Percentiles rank a stretch among this genome's conserved stretches.
These are phyloP conservation scores for Azemiops feae DNA, from an alignment of 2,113 vertebrate species.

Conservation along the genomic window DNA sequence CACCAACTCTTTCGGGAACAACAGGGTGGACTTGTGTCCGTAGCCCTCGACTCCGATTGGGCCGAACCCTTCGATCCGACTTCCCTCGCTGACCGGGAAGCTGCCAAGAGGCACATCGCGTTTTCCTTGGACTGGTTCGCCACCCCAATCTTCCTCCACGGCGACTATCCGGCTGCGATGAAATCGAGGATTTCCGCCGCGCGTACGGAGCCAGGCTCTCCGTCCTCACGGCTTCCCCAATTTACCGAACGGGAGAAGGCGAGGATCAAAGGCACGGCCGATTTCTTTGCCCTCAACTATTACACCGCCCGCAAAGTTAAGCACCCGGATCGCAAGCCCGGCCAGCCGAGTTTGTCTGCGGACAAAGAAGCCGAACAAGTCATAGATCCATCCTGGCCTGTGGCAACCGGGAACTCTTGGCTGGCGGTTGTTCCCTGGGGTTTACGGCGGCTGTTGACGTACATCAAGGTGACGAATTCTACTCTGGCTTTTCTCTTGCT, in stretches of 20 bases:
- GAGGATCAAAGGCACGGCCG: slow-evolving; percentile 71
- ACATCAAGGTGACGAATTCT: slow-evolving; percentile 72
- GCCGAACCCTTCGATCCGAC: slow-evolving; percentile 63
- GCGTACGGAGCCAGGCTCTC: slow-evolving; percentile 65
- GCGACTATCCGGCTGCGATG: slow-evolving; percentile 79
- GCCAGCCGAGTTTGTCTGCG: slow-evolving; percentile 49
- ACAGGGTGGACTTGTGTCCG: slow-evolving; percentile 69
- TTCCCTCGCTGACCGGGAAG: slow-evolving; percentile 62
- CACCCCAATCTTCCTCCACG: slow-evolving; percentile 77
- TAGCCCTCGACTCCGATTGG: slow-evolving; percentile 75
- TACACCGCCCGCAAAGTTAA: slow-evolving; percentile 75
- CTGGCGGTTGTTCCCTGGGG: slow-evolving; percentile 72
- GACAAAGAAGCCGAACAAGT: slow-evolving; percentile 65
- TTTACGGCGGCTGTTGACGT: slow-evolving; percentile 73
- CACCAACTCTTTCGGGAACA: slow-evolving; percentile 63
- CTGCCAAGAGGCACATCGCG: slow-evolving; percentile 62
- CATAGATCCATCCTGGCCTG: slow-evolving; percentile 75
- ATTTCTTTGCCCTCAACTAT: slow-evolving; percentile 84
- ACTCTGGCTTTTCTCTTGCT: neutral
- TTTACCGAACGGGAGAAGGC: slow-evolving; percentile 76
- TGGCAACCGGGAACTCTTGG: slow-evolving; percentile 66
- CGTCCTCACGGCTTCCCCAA: slow-evolving; percentile 64
- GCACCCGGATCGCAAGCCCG: slow-evolving; percentile 38
- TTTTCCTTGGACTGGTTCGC: slow-evolving; percentile 79
- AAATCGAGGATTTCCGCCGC: slow-evolving; percentile 67